A percentile compares a stretch with the other conserved stretches of the same genome.
Conservation (phyloP, 2,797 vertebrate genomes). For the Helarctos malayanus region DNA sequence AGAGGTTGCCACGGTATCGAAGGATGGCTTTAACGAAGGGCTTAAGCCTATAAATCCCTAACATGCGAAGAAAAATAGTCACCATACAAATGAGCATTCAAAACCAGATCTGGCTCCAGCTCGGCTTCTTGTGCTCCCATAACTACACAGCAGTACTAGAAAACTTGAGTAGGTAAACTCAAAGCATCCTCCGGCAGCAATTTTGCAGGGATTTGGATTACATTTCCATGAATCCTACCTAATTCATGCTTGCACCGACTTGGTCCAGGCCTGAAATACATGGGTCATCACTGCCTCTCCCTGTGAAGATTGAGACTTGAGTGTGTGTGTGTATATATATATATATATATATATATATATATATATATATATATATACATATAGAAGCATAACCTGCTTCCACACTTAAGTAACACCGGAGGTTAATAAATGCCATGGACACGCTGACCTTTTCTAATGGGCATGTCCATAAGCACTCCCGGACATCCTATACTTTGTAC, state of each 20-base stretch:
- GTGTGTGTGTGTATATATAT: too few species aligned
- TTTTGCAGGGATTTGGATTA: background rate
- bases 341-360: too few species aligned
- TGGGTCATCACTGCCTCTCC: too few species aligned
- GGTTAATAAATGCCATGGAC: background rate
- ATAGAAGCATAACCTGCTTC: background rate
- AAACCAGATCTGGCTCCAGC: background rate
- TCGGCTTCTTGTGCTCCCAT: rapidly evolving
- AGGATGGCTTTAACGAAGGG: background rate
- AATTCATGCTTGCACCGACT: background rate
- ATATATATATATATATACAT: too few species aligned
- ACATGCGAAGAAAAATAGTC: rapidly evolving
- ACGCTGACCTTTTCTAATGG: background rate
- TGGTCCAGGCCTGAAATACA: background rate
- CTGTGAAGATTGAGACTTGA: rapidly evolving
- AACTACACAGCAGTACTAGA: rapidly evolving
- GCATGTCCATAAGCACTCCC: background rate
- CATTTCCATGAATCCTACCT: background rate
- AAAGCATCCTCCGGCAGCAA: background rate
- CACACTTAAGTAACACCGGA: background rate
- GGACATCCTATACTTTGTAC: rapidly evolving
- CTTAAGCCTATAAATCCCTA: background rate
- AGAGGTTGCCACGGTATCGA: background rate
- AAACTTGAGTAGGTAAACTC: background rate
- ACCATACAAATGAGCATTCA: background rate